These are phyloP conservation scores for Pterocles burchelli DNA, from an alignment of 2,113 vertebrate species.

Conservation along the genomic window DNA sequence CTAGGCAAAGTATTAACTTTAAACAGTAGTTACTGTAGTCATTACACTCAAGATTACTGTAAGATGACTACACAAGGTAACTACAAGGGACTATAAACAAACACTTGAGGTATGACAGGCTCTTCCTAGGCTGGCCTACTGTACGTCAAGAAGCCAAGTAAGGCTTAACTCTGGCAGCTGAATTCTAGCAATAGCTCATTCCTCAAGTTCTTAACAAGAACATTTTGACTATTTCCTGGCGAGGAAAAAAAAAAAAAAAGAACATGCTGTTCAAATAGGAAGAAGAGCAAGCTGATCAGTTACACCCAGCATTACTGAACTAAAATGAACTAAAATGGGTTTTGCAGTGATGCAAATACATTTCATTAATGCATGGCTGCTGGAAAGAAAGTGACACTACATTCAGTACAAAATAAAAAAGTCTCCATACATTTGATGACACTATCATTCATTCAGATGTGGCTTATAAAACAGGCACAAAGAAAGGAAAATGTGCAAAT, in stretches of 20 bases:
- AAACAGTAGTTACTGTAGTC: constrained; percentile 9
- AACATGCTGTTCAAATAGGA: background rate
- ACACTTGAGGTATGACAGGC: background rate
- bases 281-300: background rate
- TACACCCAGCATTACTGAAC: background rate
- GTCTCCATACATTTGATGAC: background rate
- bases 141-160: background rate
- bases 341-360: background rate
- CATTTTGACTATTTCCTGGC: constrained; percentile 21
- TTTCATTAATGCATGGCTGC: background rate
- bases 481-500: background rate
- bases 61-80: constrained; percentile 39
- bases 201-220: background rate
- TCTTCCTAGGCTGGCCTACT: constrained; percentile 2
- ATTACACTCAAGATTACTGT: background rate
- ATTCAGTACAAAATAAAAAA: background rate
- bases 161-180: background rate
- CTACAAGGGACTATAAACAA: constrained; percentile 23
- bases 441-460: background rate
- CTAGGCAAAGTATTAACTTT: constrained; percentile 2
- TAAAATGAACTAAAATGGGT: background rate
- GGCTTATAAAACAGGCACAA: background rate
- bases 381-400: background rate
- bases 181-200: constrained; percentile 8
- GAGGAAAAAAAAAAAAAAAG: background rate